A percentile compares a stretch with the other conserved stretches of the same genome.
Conservation (phyloP, 2,113 vertebrate species). For the Ceyx cyanopectus region DNA sequence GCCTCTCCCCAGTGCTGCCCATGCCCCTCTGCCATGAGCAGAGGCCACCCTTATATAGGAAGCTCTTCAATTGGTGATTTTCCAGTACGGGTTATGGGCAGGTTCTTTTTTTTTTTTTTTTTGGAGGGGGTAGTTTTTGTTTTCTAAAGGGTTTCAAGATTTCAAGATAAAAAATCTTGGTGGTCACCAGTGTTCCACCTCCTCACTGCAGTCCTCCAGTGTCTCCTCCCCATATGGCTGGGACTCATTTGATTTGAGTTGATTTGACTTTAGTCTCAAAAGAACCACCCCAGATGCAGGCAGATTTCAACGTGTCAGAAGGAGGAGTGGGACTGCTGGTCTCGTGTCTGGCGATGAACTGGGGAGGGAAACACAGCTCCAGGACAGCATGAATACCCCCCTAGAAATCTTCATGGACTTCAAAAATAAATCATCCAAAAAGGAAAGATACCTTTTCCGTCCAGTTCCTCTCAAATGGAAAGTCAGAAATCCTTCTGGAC, state of each 20-base stretch:
- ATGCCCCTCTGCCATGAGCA: not conserved
- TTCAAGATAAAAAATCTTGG: not conserved
- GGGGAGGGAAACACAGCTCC: not conserved
- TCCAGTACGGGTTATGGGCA: not conserved
- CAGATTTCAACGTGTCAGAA: not conserved
- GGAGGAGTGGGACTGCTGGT: not conserved
- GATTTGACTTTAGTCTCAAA: not conserved
- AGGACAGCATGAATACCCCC: not conserved
- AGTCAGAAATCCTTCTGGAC: slow-evolving; percentile 6
- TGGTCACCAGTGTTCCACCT: not conserved
- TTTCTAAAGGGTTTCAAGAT: slow-evolving; percentile 18
- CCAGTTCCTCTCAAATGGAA: not conserved
- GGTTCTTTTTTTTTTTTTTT: not conserved
- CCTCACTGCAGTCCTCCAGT: not conserved
- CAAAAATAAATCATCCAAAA: not conserved
- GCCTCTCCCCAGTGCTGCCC: not conserved
- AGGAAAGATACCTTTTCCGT: not conserved
- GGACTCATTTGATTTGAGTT: not conserved
- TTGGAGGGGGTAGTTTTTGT: not conserved
- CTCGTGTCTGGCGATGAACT: slow-evolving; percentile 38
- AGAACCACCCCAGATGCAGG: not conserved
- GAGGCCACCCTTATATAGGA: not conserved
- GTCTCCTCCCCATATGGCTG: not conserved
- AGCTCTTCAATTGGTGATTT: slow-evolving; percentile 31
- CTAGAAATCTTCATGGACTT: slow-evolving; percentile 4